Base-by-base conservation (phyloP, 1,140 invertebrate genomes). In the Pantala flavescens region DNA sequence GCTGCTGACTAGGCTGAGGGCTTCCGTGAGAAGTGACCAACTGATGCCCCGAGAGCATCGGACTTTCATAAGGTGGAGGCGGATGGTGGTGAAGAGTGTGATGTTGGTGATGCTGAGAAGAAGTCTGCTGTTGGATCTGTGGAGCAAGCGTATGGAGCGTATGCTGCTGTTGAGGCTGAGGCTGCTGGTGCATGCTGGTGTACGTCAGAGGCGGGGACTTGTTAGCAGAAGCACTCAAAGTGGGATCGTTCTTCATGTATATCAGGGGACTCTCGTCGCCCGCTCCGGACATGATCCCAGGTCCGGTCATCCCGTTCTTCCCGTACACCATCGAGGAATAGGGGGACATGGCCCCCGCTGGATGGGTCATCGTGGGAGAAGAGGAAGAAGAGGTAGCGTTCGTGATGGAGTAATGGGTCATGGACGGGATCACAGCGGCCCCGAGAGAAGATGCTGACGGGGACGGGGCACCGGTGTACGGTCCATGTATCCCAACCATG, bases 171-270 rank as follows among this genome's bases (percentile, higher is more conserved):
- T 12, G 81, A 80, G 12, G 78, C 82, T 0, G 83, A 75, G 11
- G 81, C 80, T 19, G 79, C 16, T 73, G 82, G 79, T 7, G 75
- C 75, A 0, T 82, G 77, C 14, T 84, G 75, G 73, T 79, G 78
- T 24, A 87, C 76, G 49, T 63, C 16, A 63, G 3, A 5, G 49
- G 49, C 3, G 49, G 49, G 2, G 49, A 63, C 49, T 63, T 63
- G 49, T 63, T 63, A 0, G 87, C 86, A 0, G 86, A 85, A 0
- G 85, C 88, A 0, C 85, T 83, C 19, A 88, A 78, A 7, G 86
- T 86, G 9, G 86, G 86, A 78, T 89, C 86, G 75, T 83, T 84
- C 76, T 88, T 88, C 78, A 84, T 86, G 74, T 85, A 79, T 73
- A 85, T 80, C 16, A 83, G 84, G 10, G 83, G 82, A 24, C 82